A percentile compares a stretch with the other conserved stretches of the same genome.
Evolutionary conservation across 2,888 invertebrate species (phyloP).

Genomic region (Macrosiphum euphorbiae): DNA sequence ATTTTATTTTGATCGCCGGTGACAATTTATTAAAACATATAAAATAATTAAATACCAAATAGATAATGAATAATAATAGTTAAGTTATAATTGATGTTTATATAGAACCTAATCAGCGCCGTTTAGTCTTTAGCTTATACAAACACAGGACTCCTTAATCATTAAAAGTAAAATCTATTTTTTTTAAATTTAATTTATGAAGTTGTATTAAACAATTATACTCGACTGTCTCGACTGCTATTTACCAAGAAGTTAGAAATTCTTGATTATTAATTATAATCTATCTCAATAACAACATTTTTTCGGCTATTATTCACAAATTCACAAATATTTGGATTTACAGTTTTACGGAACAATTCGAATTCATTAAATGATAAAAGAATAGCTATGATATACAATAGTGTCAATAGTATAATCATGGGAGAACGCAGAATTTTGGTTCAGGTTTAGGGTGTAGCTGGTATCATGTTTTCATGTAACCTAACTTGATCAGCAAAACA

Average conservation of each 20-base stretch:
- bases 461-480: too few relatives aligned
- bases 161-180: neutral
- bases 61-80: constrained; percentile 4
- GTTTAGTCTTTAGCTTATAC: neutral
- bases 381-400: neutral
- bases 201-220: neutral
- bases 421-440: too few relatives aligned
- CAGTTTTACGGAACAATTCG: neutral
- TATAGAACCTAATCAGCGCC: neutral
- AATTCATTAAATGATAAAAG: neutral
- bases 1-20: neutral
- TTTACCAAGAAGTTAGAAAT: neutral
- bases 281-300: neutral
- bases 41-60: neutral
- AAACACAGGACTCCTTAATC: neutral
- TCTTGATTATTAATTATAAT: neutral
- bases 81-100: neutral
- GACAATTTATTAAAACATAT: neutral
- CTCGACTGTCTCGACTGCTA: neutral
- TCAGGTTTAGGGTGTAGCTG: too few relatives aligned
- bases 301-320: neutral
- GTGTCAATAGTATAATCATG: too few relatives aligned
- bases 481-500: too few relatives aligned
- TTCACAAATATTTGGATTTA: neutral
- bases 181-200: neutral